Base-by-base conservation (phyloP, 2,797 vertebrate species). In the Sciurus vulgaris region DNA sequence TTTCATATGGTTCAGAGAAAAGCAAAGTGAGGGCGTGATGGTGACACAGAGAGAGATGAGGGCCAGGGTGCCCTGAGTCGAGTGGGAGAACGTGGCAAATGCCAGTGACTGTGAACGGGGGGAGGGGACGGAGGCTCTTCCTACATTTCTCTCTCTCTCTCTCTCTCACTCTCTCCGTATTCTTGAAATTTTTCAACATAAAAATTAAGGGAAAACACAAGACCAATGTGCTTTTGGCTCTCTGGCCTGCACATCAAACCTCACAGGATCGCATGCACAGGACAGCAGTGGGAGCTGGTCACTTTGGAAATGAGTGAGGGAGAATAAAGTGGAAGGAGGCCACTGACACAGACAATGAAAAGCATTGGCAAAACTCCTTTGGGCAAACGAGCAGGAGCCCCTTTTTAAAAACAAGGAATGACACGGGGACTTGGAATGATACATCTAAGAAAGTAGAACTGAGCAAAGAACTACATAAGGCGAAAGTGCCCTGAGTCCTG, bases 261-360 rank as follows among this genome's bases (percentile, higher is more conserved):
- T 44, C 70, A 18, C 20, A 56, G 54, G 20, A 56, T 17, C 22
- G 17, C 15, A n/a, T 17, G 93, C 96, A 51, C 65, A n/a, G 30
- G 85, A 92, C 61, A 95, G 81, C 78, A 95, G 90, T 30, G n/a
- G 94, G 24, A 17, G 44, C 72, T 91, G 87, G 22, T 18, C 59
- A 67, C 83, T 96, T 90, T 74, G 22, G 44, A 47, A 79, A 86
- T 95, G 22, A 54, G 74, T 1, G 72, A 49, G 89, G 86, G 93
- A 95, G 54, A 90, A 24, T 24, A 59, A 70, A 92, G 41, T 28
- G 65, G 18, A 87, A 70, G 56, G 26, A 56, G 33, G 10, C 9
- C 26, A 54, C 15, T 49, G 59, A 89, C 20, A 81, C 15, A 70
- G 67, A 83, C 12, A 49, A 41, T 9, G 81, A 81, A 92, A 69